Evolutionary conservation across 2,113 vertebrate genomes (phyloP).

Genomic region (Papio anubis): DNA sequence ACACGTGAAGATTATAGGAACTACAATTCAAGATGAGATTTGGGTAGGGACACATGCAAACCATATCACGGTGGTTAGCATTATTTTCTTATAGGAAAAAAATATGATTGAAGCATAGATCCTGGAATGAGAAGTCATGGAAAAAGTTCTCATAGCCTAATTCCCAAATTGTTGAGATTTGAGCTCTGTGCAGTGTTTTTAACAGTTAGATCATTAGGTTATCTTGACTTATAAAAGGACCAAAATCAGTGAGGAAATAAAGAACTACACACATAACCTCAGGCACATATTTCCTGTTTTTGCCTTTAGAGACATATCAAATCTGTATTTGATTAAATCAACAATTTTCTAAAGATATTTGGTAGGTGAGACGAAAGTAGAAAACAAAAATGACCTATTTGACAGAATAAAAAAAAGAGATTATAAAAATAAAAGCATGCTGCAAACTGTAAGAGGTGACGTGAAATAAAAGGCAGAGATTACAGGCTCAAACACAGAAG

Average conservation of each 20-base stretch:
- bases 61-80: not conserved
- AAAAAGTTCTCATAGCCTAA: not conserved
- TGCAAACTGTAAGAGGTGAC: not conserved
- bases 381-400: not conserved
- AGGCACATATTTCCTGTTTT: not conserved
- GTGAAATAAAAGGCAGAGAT: not conserved
- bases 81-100: not conserved
- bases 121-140: not conserved
- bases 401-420: not conserved
- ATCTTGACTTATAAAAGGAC: not conserved
- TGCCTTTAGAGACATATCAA: not conserved
- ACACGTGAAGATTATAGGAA: too few species aligned
- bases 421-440: not conserved
- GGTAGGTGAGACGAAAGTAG: not conserved
- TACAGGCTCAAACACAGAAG: not conserved
- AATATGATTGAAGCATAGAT: not conserved
- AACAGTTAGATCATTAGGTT: not conserved
- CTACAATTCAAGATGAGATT: too few species aligned
- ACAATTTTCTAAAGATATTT: not conserved
- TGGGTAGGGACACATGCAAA: too few species aligned
- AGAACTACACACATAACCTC: not conserved
- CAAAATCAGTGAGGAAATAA: not conserved
- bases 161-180: not conserved
- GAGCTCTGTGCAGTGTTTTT: not conserved
- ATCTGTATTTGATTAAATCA: not conserved